phyloP scores from a whole-genome alignment of 2,888 invertebrate species.

The Entomobrya proxima region DNA sequence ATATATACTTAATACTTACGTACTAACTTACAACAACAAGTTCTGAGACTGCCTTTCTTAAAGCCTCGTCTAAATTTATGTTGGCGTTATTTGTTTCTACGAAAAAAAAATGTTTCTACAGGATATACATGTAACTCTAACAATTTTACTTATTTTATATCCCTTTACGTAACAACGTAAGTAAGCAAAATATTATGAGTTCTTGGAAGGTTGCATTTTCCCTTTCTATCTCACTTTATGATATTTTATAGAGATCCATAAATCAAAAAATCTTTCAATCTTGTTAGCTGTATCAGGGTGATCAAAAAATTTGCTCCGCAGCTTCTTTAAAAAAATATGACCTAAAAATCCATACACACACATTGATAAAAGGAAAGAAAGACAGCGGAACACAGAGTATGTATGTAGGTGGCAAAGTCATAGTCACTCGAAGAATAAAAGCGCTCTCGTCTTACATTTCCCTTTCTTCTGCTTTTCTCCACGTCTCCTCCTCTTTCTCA shows the following conservation, averaged over 20 bases:
- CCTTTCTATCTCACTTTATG: not conserved
- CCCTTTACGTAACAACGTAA: too few species aligned
- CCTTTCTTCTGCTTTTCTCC: not conserved
- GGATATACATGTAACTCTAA: too few species aligned
- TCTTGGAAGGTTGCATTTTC: constrained; percentile 18
- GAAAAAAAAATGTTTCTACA: not conserved
- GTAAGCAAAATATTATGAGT: not conserved
- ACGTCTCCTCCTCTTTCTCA: not conserved
- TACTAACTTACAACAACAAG: not conserved
- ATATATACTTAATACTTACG: too few species aligned
- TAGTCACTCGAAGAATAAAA: not conserved
- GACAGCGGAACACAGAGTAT: not conserved
- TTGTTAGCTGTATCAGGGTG: constrained; percentile 57
- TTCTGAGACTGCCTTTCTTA: constrained; percentile 8
- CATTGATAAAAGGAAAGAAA: not conserved
- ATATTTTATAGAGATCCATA: constrained; percentile 55
- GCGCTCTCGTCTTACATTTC: not conserved
- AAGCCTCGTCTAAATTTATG: constrained; percentile 15
- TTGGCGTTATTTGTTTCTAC: not conserved
- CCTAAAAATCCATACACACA: constrained; percentile 18
- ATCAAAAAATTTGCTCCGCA: constrained; percentile 59
- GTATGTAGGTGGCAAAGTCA: not conserved
- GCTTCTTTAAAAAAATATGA: constrained; percentile 32
- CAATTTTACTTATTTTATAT: too few species aligned
- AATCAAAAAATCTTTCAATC: constrained; percentile 67